Conservation (phyloP, 2,113 vertebrate genomes). For the Pollachius pollachius region DNA sequence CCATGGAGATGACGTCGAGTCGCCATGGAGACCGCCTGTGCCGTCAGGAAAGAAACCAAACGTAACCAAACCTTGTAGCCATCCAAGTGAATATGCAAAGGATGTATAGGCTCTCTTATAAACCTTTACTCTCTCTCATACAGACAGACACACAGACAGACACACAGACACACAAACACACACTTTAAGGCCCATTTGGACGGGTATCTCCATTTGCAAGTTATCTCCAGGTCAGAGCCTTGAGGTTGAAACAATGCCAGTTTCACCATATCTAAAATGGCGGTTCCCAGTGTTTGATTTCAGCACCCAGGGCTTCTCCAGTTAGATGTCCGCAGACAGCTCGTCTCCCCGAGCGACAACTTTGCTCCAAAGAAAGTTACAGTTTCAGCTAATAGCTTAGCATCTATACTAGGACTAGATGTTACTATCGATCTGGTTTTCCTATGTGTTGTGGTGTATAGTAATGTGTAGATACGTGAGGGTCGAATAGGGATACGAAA, state of each 20-base stretch:
- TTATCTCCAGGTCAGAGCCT: slow-evolving; percentile 12
- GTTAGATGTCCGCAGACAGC: not conserved
- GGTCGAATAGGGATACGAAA: slow-evolving; percentile 28
- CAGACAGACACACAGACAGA: slow-evolving; percentile 41
- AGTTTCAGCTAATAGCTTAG: slow-evolving; percentile 22
- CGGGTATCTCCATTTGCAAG: not conserved
- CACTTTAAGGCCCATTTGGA: slow-evolving; percentile 37
- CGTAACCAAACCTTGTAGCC: no score
- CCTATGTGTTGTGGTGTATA: slow-evolving; percentile 56
- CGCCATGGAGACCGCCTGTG: not conserved
- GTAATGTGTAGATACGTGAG: slow-evolving; percentile 44
- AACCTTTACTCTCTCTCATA: slow-evolving; percentile 16
- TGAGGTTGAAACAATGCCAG: not conserved
- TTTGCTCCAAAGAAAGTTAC: slow-evolving; percentile 22
- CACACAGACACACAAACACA: slow-evolving; percentile 3
- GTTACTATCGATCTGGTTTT: slow-evolving; percentile 26
- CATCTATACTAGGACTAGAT: slow-evolving; percentile 29
- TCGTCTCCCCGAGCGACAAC: not conserved
- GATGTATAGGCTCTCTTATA: slow-evolving; percentile 19
- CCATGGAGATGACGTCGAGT: not conserved
- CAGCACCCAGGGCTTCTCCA: not conserved
- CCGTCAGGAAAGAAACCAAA: slow-evolving; percentile 18
- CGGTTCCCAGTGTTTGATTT: not conserved
- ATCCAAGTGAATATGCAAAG: not conserved
- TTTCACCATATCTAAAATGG: no score